Conservation (phyloP, 2,113 vertebrate species). For the Scomber scombrus region DNA sequence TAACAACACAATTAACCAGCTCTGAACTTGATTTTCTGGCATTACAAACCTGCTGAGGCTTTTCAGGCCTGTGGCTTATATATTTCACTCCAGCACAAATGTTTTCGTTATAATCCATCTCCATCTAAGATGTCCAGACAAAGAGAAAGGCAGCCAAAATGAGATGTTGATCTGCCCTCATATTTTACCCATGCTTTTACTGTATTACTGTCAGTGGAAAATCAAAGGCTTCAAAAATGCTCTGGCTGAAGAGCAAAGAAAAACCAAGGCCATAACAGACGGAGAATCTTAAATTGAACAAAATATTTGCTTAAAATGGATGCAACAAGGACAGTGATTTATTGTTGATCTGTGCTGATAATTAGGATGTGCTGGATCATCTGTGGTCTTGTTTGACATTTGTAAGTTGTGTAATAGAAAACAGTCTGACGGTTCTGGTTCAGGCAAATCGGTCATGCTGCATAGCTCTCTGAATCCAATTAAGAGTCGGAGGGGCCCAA, state of each 20-base stretch:
- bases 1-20: constrained; percentile 39
- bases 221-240: constrained; percentile 48
- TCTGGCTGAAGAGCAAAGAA: constrained; percentile 54
- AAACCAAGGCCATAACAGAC: constrained; percentile 29
- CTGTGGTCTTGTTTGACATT: constrained; percentile 76
- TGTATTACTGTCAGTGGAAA: constrained; percentile 61
- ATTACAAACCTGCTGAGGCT: constrained; percentile 7
- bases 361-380: constrained; percentile 61
- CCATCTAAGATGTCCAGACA: constrained; percentile 60
- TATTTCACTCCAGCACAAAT: constrained; percentile 64
- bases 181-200: constrained; percentile 65
- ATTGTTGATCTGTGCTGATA: constrained; percentile 53
- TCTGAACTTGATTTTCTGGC: constrained; percentile 53
- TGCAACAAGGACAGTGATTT: constrained; percentile 41
- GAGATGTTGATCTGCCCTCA: constrained; percentile 71
- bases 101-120: constrained; percentile 66
- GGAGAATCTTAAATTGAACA: constrained; percentile 44
- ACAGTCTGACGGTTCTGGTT: constrained; percentile 74
- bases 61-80: constrained; percentile 44
- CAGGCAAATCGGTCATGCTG: constrained; percentile 75
- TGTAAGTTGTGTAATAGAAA: constrained; percentile 76
- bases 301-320: constrained; percentile 45
- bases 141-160: constrained; percentile 55
- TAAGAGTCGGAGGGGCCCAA: constrained; percentile 78
- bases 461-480: constrained; percentile 84